phyloP scores from a whole-genome alignment of 2,797 vertebrate species.

The Falco columbarius region DNA sequence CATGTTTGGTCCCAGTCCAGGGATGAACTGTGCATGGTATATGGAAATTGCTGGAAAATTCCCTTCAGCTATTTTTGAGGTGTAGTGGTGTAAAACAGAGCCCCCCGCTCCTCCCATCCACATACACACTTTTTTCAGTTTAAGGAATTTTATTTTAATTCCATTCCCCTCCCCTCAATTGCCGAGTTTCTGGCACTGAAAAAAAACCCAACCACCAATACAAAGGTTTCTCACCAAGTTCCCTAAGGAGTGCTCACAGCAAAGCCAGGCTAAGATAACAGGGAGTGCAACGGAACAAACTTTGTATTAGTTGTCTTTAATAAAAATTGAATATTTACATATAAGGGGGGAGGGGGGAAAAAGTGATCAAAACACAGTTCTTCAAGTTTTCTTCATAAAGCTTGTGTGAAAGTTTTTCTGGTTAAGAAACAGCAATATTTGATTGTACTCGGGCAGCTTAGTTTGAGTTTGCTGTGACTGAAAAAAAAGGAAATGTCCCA shows the following conservation, averaged over 20 bases:
- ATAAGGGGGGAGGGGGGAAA: background rate
- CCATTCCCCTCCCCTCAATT: background rate
- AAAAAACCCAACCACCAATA: background rate
- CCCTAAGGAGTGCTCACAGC: background rate
- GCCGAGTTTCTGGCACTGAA: background rate
- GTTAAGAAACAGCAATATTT: background rate
- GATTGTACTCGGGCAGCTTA: background rate
- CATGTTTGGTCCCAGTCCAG: background rate
- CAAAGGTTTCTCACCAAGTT: background rate
- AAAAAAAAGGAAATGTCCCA: background rate
- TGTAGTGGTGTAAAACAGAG: background rate
- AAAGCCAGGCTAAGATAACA: background rate
- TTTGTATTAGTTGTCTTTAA: background rate
- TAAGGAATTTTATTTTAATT: background rate
- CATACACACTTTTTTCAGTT: background rate
- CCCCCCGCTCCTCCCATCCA: background rate
- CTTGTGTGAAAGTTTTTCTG: background rate
- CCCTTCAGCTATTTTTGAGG: conserved; percentile 4
- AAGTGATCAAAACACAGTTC: background rate
- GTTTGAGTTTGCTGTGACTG: background rate
- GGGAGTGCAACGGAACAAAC: background rate
- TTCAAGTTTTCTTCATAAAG: background rate
- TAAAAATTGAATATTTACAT: background rate
- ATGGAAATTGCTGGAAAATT: conserved; percentile 1
- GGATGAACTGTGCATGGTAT: background rate